Conservation (phyloP, 35 echinoderm and acorn worm genomes). For the Lytechinus pictus region DNA sequence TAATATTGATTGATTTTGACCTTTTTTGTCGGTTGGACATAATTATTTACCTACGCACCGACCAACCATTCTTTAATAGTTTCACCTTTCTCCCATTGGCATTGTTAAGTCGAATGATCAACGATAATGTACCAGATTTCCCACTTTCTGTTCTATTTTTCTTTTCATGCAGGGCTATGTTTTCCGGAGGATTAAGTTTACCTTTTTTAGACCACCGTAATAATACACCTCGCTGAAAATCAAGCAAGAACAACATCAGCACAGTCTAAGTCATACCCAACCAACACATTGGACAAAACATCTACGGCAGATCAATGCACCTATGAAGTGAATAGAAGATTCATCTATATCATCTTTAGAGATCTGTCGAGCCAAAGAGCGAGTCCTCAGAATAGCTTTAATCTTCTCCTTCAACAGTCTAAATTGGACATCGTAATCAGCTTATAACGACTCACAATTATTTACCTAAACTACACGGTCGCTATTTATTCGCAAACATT, state of each 20-base stretch:
- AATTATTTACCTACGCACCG: too few species aligned
- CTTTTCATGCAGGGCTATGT: neutral
- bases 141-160: neutral
- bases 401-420: neutral
- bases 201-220: neutral
- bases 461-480: conserved; percentile 1
- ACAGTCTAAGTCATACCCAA: neutral
- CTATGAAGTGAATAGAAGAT: neutral
- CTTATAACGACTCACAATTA: neutral
- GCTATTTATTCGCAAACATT: neutral
- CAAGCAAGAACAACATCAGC: neutral
- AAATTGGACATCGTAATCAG: neutral
- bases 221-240: neutral
- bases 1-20: too few species aligned
- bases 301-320: neutral
- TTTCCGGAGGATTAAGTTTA: neutral
- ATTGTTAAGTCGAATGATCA: too few species aligned
- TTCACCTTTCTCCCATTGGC: too few species aligned
- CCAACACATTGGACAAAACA: neutral
- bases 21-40: too few species aligned
- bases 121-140: too few species aligned
- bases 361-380: neutral
- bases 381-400: neutral
- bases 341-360: neutral
- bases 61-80: too few species aligned